Conservation (phyloP, 2,888 invertebrate species). For the Drosophila hamatofila region DNA sequence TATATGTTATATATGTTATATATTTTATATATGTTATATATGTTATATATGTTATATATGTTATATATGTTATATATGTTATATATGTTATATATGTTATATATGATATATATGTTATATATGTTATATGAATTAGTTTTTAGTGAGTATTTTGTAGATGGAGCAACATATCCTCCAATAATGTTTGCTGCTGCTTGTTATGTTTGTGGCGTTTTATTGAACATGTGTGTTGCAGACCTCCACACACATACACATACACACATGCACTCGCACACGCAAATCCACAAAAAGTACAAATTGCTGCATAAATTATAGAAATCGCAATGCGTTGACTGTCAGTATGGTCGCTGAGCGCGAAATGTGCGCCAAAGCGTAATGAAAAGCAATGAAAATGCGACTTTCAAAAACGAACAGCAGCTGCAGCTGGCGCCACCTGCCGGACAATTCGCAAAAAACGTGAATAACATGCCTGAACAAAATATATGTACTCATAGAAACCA, state of each 20-base stretch:
- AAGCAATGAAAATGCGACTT: constrained; percentile 58
- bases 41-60: neutral
- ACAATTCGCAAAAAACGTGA: neutral
- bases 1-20: constrained; percentile 1
- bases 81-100: constrained; percentile 2
- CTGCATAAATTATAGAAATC: constrained; percentile 72
- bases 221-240: constrained; percentile 18
- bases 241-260: neutral
- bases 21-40: neutral
- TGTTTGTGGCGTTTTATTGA: constrained; percentile 55
- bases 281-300: constrained; percentile 55
- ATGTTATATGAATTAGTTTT: neutral
- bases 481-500: constrained; percentile 2
- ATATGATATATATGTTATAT: constrained; percentile 1
- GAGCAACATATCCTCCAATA: neutral
- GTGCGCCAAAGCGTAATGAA: constrained; percentile 57
- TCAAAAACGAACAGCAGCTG: constrained; percentile 24
- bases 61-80: constrained; percentile 1
- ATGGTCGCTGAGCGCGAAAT: constrained; percentile 60
- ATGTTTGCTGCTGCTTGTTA: constrained; percentile 12
- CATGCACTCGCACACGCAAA: neutral
- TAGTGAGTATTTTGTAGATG: neutral
- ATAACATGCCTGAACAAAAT: constrained; percentile 31
- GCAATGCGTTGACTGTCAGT: constrained; percentile 77
- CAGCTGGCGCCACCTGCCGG: constrained; percentile 45